These are phyloP conservation scores for Dryobota labecula DNA, from an alignment of 2,888 invertebrate species.

Conservation along the genomic window DNA sequence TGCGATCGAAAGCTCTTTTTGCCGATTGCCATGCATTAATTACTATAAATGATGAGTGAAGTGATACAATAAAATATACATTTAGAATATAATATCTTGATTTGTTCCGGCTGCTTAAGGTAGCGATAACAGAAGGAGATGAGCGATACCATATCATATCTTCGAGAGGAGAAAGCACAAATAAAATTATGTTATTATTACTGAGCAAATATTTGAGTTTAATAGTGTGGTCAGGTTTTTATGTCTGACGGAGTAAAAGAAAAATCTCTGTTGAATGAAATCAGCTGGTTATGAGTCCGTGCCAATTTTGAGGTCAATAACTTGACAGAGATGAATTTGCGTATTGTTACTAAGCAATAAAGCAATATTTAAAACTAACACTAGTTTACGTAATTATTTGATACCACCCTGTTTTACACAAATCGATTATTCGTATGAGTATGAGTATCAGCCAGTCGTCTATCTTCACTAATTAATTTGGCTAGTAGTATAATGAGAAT, in stretches of 20 bases:
- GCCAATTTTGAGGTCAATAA: conserved; percentile 51
- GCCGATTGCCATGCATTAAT: conserved; percentile 68
- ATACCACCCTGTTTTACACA: background rate
- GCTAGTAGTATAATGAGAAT: background rate
- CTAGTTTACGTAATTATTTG: conserved; percentile 2
- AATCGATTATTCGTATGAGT: background rate
- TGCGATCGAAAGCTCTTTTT: conserved; percentile 64
- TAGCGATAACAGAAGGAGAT: background rate
- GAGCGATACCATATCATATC: conserved; percentile 5
- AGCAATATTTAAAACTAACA: background rate
- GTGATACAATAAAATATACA: conserved; percentile 53
- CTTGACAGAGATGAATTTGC: conserved; percentile 19
- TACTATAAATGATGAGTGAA: conserved; percentile 63
- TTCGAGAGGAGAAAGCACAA: conserved; percentile 42
- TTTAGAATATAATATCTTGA: conserved; percentile 15
- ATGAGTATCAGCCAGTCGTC: background rate
- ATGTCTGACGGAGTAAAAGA: conserved; percentile 31
- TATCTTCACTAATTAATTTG: background rate
- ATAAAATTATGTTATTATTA: conserved; percentile 39
- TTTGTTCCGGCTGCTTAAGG: conserved; percentile 30
- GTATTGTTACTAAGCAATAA: conserved; percentile 31
- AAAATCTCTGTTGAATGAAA: conserved; percentile 43
- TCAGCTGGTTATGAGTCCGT: conserved; percentile 44
- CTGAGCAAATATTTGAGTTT: conserved; percentile 44
- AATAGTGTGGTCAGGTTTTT: conserved; percentile 44